A percentile compares a stretch with the other conserved stretches of the same genome.
These are phyloP conservation scores for Papilio polytes DNA, from an alignment of 1,140 invertebrate species.

Conservation along the genomic window DNA sequence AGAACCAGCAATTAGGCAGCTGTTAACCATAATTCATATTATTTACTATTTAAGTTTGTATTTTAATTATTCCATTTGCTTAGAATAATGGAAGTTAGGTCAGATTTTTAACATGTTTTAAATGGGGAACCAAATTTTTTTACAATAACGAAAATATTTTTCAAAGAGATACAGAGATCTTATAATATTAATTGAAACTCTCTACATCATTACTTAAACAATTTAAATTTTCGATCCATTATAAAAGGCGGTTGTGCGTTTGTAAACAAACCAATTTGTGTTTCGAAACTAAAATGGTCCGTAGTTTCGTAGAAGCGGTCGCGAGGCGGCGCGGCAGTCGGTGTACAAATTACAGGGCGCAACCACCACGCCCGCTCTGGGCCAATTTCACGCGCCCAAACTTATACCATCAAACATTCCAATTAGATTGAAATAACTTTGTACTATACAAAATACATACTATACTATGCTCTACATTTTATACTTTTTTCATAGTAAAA, in stretches of 20 bases:
- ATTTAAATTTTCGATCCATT: neutral
- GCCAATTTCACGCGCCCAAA: conserved; percentile 67
- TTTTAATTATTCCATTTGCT: conserved; percentile 21
- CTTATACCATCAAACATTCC: conserved; percentile 68
- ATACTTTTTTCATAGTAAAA: neutral
- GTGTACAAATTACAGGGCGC: conserved; percentile 71
- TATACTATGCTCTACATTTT: neutral
- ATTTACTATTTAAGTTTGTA: neutral
- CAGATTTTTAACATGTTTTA: neutral
- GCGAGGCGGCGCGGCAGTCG: conserved; percentile 49
- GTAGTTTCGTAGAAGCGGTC: conserved; percentile 58
- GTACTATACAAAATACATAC: conserved; percentile 46
- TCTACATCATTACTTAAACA: neutral
- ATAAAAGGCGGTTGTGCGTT: conserved; percentile 13
- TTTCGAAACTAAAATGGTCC: conserved; percentile 24
- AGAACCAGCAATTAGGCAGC: conserved; percentile 9
- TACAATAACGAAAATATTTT: neutral
- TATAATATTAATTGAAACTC: neutral
- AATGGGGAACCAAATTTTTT: neutral
- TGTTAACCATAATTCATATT: neutral
- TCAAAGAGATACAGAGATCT: no score
- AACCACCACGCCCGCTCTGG: conserved; percentile 57
- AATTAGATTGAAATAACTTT: conserved; percentile 72
- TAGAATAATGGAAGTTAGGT: neutral
- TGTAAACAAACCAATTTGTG: conserved; percentile 38